Evolutionary conservation across 2,113 vertebrate species (phyloP), one percentile per base, ranked within the genome.

Genomic region (Chiloscyllium plagiosum): DNA sequence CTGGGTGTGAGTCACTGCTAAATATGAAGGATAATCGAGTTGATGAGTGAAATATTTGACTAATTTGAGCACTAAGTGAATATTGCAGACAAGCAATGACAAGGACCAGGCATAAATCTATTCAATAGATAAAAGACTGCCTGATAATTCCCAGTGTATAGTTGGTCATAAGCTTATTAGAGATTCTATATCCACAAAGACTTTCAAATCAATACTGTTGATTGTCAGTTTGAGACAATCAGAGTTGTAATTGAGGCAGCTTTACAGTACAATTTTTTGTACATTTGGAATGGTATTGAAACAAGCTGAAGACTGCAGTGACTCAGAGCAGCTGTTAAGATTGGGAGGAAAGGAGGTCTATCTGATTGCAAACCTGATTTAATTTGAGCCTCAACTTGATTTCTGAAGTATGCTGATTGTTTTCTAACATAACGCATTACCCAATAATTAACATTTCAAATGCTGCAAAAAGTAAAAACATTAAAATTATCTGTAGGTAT

Each of bases 321-420:
- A 92, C 61, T 66, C 89, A 24, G 5, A 37, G 89, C 65, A 93
- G 61, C 89, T 66, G 89, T 17, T 90, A n/a, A 33, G 61, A 22
- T 68, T 7, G 7, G 26, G n/a, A 65, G 29, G 89, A 66, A 33
- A 61, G 89, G 89, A 37, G 2, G 61, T 66, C n/a, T 66, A 93
- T 66, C 89, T 93, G 61, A 66, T 20, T 8, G 56, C 89, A 37
- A 92, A 37, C 33, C 56, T 66, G 89, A 92, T 66, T 92, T 92
- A 92, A 61, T 92, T 92, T 92, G 56, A 92, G 26, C 89, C n/a
- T 92, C n/a, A 66, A 37, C 61, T 90, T 90, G 56, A n/a, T 89
- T 52, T 52, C 50, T 15, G 29, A 33, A 76, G 72, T 10, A 76
- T 42, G 19, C 42, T 47, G n/a, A 66, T 66, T 92, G 20, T 92